Percentiles rank a stretch among this genome's conserved stretches.
Evolutionary conservation across 2,797 vertebrate species (phyloP).

Genomic region (Microchirus variegatus): DNA sequence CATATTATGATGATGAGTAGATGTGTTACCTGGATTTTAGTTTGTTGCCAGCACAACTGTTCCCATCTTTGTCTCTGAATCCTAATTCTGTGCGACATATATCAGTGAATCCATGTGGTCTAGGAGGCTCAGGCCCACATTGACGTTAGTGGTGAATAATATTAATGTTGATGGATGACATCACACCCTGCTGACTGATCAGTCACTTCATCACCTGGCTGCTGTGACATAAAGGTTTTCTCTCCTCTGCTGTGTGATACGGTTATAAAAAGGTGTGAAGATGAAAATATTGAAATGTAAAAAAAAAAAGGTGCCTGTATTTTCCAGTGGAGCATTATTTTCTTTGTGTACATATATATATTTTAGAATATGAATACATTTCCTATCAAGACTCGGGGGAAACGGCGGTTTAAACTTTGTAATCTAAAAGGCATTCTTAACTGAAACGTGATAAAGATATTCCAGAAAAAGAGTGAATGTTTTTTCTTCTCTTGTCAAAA

Average conservation of each 20-base stretch:
- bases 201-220: no score
- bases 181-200: no score
- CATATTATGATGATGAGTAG: no score
- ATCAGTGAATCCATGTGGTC: background rate
- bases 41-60: constrained; percentile 2
- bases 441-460: constrained; percentile 46
- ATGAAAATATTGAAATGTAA: no score
- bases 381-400: constrained; percentile 43
- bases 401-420: constrained; percentile 60
- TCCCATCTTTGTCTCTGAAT: background rate
- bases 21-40: constrained; percentile 18
- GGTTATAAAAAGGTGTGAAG: constrained; percentile 35
- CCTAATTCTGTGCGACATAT: background rate
- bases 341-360: background rate
- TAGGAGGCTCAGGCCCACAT: no score
- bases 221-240: constrained; percentile 22
- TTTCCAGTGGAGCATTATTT: constrained; percentile 38
- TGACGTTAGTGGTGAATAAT: no score
- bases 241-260: constrained; percentile 39
- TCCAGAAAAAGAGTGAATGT: constrained; percentile 55
- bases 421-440: constrained; percentile 55
- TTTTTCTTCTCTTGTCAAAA: constrained; percentile 32
- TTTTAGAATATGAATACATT: constrained; percentile 42
- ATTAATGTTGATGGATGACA: no score
- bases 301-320: constrained; percentile 56